These are phyloP conservation scores for Amia ocellicauda DNA, from an alignment of 2,113 vertebrate species.

Conservation along the genomic window DNA sequence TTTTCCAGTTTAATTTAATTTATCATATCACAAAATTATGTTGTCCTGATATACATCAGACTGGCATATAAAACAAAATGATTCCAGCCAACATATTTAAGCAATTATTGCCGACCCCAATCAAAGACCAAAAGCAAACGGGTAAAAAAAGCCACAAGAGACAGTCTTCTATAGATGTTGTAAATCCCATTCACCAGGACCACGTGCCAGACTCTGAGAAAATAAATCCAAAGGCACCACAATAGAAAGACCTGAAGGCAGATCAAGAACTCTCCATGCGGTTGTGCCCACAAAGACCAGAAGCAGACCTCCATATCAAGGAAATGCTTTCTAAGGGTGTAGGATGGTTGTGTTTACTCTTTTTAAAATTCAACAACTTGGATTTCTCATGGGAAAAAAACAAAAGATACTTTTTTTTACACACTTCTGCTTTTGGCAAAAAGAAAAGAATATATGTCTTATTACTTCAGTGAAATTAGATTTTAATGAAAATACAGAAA, in stretches of 20 bases:
- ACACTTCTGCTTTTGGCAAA: not conserved
- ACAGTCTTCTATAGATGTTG: no score
- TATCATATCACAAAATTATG: no score
- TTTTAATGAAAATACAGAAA: no score
- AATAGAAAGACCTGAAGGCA: slow-evolving; percentile 44
- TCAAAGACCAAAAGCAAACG: no score
- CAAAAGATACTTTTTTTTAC: not conserved
- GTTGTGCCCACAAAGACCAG: slow-evolving; percentile 29
- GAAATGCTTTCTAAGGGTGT: slow-evolving; percentile 40
- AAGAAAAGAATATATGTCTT: not conserved
- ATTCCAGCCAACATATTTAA: no score
- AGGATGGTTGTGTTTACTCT: slow-evolving; percentile 38
- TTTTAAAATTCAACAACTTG: slow-evolving; percentile 25
- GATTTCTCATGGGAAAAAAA: slow-evolving; percentile 37
- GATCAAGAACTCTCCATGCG: slow-evolving; percentile 16
- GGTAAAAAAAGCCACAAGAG: no score
- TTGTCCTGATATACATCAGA: no score
- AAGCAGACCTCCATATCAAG: slow-evolving; percentile 13
- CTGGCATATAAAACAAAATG: no score
- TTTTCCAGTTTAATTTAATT: no score
- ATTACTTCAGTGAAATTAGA: no score
- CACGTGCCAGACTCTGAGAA: slow-evolving; percentile 32
- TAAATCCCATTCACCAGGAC: no score
- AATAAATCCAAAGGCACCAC: slow-evolving; percentile 50
- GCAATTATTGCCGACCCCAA: no score